Evolutionary conservation across 37 sponge, comb jelly and placozoan genomes (phyloP).

Genomic region (Eunapius fragilis): DNA sequence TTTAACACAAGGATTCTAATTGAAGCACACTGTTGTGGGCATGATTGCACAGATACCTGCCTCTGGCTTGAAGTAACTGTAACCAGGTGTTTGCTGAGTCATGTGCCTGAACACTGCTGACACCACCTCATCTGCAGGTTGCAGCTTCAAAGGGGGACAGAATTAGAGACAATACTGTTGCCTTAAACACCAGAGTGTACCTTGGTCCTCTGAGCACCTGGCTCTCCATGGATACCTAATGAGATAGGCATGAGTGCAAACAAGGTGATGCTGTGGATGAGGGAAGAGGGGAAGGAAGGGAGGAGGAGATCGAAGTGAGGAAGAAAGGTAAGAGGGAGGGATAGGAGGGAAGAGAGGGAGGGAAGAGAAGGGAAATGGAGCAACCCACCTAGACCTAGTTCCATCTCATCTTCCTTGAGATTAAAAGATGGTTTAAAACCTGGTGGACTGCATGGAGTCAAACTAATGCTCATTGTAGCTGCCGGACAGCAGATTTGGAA

Average conservation of each 20-base stretch:
- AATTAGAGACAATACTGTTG: background rate
- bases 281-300: background rate
- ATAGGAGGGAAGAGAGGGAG: background rate
- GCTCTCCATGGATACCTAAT: slow-evolving; percentile 96
- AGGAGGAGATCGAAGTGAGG: no score
- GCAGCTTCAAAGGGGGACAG: slow-evolving; percentile 40
- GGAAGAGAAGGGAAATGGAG: background rate
- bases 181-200: slow-evolving; percentile 16
- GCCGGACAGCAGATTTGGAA: background rate
- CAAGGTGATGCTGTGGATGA: background rate
- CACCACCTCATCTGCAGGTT: slow-evolving; percentile 69
- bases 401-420: slow-evolving; percentile 84
- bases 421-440: slow-evolving; percentile 81
- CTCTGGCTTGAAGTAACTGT: slow-evolving; percentile 54
- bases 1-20: background rate
- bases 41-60: slow-evolving; percentile 42
- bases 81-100: slow-evolving; percentile 55
- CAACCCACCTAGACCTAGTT: slow-evolving; percentile 84
- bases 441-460: slow-evolving; percentile 91
- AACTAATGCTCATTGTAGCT: slow-evolving; percentile 91
- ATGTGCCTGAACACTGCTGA: slow-evolving; percentile 69
- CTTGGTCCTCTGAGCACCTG: slow-evolving; percentile 81
- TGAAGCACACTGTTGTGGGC: background rate
- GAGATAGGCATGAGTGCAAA: background rate
- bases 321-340: no score